A percentile compares a stretch with the other conserved stretches of the same genome.
Conservation (phyloP, 2,888 invertebrate genomes). For the Scaptomyza caliginosa region DNA sequence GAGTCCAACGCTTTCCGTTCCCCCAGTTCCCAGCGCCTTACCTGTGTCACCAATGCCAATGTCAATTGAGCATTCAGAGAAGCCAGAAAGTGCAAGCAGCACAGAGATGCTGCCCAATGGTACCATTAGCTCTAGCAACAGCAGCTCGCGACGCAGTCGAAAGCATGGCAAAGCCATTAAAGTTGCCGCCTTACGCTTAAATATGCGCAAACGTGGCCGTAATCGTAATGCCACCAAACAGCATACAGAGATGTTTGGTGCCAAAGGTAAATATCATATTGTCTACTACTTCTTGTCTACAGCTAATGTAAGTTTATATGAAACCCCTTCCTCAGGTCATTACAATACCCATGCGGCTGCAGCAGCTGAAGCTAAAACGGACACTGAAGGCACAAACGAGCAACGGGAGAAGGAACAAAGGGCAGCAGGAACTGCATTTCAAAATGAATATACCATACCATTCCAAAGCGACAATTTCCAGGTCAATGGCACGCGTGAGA, state of each 20-base stretch:
- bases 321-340: constrained; percentile 37
- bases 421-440: constrained; percentile 55
- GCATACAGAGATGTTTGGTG: constrained; percentile 75
- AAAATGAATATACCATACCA: constrained; percentile 63
- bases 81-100: constrained; percentile 13
- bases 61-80: constrained; percentile 18
- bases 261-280: constrained; percentile 53
- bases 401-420: constrained; percentile 25
- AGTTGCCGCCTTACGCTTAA: constrained; percentile 62
- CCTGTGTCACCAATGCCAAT: background rate
- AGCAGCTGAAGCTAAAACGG: background rate
- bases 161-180: constrained; percentile 45
- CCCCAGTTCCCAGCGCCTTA: constrained; percentile 23
- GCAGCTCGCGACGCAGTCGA: constrained; percentile 24
- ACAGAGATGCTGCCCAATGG: constrained; percentile 26
- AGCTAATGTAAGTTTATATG: background rate
- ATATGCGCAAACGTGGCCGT: constrained; percentile 63
- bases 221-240: constrained; percentile 61
- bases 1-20: constrained; percentile 16
- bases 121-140: constrained; percentile 29
- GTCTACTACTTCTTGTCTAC: too few relatives aligned
- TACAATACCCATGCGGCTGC: constrained; percentile 44
- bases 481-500: constrained; percentile 56
- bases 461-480: constrained; percentile 78
- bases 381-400: constrained; percentile 18